These are phyloP conservation scores for Sebastes steindachneri DNA, from an alignment of 2,797 vertebrate genomes.

Conservation along the genomic window DNA sequence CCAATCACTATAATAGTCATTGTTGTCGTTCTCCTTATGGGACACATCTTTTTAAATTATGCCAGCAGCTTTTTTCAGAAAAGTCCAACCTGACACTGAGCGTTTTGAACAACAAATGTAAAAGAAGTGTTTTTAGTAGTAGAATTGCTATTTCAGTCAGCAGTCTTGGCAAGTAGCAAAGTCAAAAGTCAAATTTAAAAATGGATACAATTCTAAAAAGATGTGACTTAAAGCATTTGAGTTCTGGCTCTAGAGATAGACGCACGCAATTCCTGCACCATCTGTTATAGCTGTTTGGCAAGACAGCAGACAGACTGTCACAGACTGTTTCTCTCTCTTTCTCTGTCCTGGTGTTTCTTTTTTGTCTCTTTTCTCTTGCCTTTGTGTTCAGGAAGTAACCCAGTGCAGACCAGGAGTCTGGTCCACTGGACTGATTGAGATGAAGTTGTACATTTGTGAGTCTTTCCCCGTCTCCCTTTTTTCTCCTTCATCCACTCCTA, in stretches of 20 bases:
- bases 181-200: constrained; percentile 27
- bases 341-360: constrained; percentile 3
- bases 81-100: neutral
- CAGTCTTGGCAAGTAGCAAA: neutral
- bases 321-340: neutral
- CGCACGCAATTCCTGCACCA: constrained; percentile 14
- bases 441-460: constrained; percentile 42
- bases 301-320: constrained; percentile 1
- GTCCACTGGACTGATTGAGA: constrained; percentile 50
- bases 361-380: constrained; percentile 2
- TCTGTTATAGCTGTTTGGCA: constrained; percentile 45
- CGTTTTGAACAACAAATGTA: neutral
- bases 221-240: constrained; percentile 7
- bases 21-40: neutral
- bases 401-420: constrained; percentile 20
- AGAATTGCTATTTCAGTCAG: neutral
- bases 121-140: neutral
- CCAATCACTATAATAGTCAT: neutral
- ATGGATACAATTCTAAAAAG: neutral
- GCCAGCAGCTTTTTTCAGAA: neutral
- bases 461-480: constrained; percentile 18
- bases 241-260: constrained; percentile 2
- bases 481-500: constrained; percentile 17
- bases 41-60: neutral
- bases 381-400: constrained; percentile 15